A percentile compares a stretch with the other conserved stretches of the same genome.
These are phyloP conservation scores for Amphiura filiformis DNA, from an alignment of 35 echinoderm and acorn worm genomes.

Conservation along the genomic window DNA sequence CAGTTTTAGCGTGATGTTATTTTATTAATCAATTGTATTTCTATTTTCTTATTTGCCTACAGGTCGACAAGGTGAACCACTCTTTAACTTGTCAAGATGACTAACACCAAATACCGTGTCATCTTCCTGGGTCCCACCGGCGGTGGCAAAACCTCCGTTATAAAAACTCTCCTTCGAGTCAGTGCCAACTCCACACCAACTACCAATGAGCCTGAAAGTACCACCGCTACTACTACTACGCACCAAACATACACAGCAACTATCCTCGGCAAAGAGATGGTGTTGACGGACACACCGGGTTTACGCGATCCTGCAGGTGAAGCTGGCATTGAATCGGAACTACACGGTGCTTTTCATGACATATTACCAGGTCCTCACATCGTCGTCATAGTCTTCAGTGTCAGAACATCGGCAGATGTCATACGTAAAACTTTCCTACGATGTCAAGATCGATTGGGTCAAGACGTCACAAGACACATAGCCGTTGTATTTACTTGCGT, in stretches of 20 bases:
- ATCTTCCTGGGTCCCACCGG: not conserved
- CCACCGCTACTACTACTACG: not conserved
- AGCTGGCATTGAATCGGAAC: not conserved
- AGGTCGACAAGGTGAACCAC: no score
- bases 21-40: no score
- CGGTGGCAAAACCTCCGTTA: not conserved
- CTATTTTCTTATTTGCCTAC: no score
- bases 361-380: not conserved
- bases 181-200: not conserved
- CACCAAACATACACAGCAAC: not conserved
- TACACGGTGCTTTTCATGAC: not conserved
- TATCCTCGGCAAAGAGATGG: not conserved
- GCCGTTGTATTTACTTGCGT: not conserved
- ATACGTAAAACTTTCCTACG: not conserved
- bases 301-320: not conserved
- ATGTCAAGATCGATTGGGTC: not conserved
- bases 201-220: not conserved
- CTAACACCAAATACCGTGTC: not conserved
- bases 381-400: not conserved
- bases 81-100: no score
- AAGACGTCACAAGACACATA: not conserved
- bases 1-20: no score
- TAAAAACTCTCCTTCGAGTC: not conserved
- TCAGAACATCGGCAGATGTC: not conserved
- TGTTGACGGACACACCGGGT: not conserved